These are phyloP conservation scores for Bombus breviceps DNA, from an alignment of 1,140 invertebrate genomes.

Conservation along the genomic window DNA sequence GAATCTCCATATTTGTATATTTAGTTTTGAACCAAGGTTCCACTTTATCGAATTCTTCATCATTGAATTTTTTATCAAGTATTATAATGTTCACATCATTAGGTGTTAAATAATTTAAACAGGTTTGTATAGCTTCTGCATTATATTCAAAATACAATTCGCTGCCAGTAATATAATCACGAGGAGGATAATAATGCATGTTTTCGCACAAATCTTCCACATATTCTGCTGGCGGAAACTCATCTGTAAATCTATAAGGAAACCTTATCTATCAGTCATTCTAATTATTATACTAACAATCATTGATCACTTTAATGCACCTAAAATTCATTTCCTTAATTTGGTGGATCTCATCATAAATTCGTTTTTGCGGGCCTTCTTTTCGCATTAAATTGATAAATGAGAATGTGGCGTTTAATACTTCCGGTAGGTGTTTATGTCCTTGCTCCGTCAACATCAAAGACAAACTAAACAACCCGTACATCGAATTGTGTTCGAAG, in stretches of 20 bases:
- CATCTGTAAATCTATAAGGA: constrained; percentile 85
- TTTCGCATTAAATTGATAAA: constrained; percentile 88
- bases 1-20: constrained; percentile 85
- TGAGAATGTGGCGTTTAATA: constrained; percentile 87
- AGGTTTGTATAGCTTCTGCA: constrained; percentile 86
- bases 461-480: constrained; percentile 88
- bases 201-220: constrained; percentile 90
- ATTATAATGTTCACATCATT: constrained; percentile 90
- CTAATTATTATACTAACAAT: not conserved
- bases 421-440: constrained; percentile 87
- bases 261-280: constrained; percentile 22
- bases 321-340: constrained; percentile 88
- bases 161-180: constrained; percentile 90
- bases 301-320: constrained; percentile 43
- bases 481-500: constrained; percentile 89
- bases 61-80: constrained; percentile 84
- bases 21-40: constrained; percentile 90
- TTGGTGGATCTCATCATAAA: constrained; percentile 88
- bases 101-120: constrained; percentile 87
- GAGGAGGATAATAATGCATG: constrained; percentile 91
- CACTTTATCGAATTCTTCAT: constrained; percentile 84
- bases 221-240: constrained; percentile 88
- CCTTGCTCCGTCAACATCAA: constrained; percentile 92
- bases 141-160: constrained; percentile 91
- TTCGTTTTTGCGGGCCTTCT: constrained; percentile 85